Percentiles rank a stretch among this genome's conserved stretches.
Evolutionary conservation across 2,888 invertebrate genomes (phyloP).

Genomic region (Agriotes lineatus): DNA sequence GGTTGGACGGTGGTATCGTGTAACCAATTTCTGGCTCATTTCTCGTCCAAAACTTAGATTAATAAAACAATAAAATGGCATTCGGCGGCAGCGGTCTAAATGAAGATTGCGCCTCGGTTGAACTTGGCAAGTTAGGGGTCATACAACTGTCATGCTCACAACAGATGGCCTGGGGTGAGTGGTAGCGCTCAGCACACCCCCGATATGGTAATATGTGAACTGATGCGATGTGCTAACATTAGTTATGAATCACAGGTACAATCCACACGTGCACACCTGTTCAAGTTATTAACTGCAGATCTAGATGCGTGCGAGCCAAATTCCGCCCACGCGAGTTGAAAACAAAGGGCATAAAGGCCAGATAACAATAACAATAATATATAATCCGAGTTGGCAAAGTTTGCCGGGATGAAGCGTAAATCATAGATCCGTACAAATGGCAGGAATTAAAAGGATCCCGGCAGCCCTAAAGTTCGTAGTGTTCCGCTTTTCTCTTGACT

Average conservation of each 20-base stretch:
- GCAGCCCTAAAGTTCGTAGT: constrained; percentile 56
- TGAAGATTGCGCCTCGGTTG: constrained; percentile 45
- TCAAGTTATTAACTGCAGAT: constrained; percentile 14
- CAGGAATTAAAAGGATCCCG: constrained; percentile 27
- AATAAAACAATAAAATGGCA: too few relatives aligned
- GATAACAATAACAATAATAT: background rate
- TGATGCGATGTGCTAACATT: constrained; percentile 51
- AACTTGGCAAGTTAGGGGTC: constrained; percentile 40
- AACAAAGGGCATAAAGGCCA: background rate
- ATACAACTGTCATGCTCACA: constrained; percentile 51
- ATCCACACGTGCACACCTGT: constrained; percentile 49
- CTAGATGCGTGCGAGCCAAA: background rate
- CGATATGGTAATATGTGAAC: constrained; percentile 54
- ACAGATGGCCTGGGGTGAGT: constrained; percentile 50
- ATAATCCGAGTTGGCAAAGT: constrained; percentile 1
- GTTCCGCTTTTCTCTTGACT: constrained; percentile 61
- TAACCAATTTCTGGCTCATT: background rate
- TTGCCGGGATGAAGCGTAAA: constrained; percentile 10
- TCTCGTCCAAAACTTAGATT: too few relatives aligned
- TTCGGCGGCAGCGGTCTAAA: constrained; percentile 34
- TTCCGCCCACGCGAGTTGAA: background rate
- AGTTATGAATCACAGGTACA: constrained; percentile 55
- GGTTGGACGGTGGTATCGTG: too few relatives aligned
- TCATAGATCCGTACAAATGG: constrained; percentile 31
- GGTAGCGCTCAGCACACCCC: constrained; percentile 40